Evolutionary conservation across 1,140 invertebrate species (phyloP).

Genomic region (Trachelipus rathkii): DNA sequence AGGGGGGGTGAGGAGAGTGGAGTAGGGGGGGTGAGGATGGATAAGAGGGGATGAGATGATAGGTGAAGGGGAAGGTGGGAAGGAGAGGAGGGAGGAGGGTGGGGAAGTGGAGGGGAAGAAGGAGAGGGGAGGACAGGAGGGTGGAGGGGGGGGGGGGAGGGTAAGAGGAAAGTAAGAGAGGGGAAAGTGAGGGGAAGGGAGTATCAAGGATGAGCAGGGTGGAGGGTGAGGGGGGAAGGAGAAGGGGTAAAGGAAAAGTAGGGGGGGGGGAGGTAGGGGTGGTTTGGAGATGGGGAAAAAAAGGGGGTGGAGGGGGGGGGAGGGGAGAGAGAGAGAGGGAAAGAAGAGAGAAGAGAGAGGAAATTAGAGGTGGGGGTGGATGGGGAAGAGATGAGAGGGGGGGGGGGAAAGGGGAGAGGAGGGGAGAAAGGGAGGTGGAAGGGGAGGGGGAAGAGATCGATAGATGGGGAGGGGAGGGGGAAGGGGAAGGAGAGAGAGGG

Average conservation of each 20-base stretch:
- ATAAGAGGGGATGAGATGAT: not conserved
- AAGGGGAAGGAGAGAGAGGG: slow-evolving; percentile 6
- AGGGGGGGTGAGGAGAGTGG: not conserved
- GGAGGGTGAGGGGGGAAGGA: not conserved
- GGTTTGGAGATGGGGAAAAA: no score
- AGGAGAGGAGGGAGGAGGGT: not conserved
- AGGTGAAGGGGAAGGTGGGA: not conserved
- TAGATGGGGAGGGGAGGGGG: not conserved
- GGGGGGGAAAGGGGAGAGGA: slow-evolving; percentile 3
- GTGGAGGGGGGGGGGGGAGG: not conserved
- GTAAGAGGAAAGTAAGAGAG: not conserved
- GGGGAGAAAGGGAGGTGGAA: not conserved
- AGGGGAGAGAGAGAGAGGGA: not conserved
- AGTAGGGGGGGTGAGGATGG: no score
- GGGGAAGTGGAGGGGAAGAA: not conserved
- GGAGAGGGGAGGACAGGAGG: not conserved
- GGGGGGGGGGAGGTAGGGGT: slow-evolving; percentile 1
- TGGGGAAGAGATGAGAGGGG: not conserved
- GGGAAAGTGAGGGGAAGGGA: not conserved
- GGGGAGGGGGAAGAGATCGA: no score
- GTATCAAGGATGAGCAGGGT: not conserved
- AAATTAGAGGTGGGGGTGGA: no score
- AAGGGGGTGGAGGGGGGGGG: not conserved
- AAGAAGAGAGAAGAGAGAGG: not conserved
- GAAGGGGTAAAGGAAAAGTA: not conserved